Percentiles rank a stretch among this genome's conserved stretches.
These are phyloP conservation scores for Heterohyrax brucei DNA, from an alignment of 2,797 vertebrate genomes.

Conservation along the genomic window DNA sequence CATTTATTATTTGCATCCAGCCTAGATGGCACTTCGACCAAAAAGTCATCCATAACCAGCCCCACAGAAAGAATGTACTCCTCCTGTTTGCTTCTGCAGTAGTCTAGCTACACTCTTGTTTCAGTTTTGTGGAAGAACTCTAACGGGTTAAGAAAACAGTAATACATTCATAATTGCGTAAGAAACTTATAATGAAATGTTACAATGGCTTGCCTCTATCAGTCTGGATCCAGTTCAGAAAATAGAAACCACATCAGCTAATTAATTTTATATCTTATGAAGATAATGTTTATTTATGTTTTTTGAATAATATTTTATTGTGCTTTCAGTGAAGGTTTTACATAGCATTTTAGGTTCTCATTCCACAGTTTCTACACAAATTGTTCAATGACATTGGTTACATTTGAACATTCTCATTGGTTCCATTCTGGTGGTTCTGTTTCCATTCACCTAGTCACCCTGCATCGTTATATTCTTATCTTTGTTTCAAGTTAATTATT, in stretches of 20 bases:
- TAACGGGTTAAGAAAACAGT: background rate
- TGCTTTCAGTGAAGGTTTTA: background rate
- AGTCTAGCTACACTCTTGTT: background rate
- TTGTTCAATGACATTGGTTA: background rate
- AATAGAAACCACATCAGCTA: background rate
- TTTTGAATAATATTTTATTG: background rate
- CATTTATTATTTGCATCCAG: background rate
- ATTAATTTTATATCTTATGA: background rate
- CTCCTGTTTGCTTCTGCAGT: background rate
- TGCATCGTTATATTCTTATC: background rate
- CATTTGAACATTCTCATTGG: background rate
- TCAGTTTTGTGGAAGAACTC: background rate
- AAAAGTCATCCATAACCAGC: background rate
- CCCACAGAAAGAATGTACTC: fast-evolving
- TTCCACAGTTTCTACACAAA: background rate
- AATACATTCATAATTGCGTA: background rate
- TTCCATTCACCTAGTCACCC: background rate
- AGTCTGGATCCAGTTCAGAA: background rate
- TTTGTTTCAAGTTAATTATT: background rate
- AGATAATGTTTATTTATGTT: background rate
- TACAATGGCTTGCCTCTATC: background rate
- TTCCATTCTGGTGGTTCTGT: background rate
- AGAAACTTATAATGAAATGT: background rate
- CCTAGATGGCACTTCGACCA: background rate
- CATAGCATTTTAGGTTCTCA: background rate